Conservation (phyloP, 1,140 invertebrate genomes). For the Zaprionus kolodkinae region DNA sequence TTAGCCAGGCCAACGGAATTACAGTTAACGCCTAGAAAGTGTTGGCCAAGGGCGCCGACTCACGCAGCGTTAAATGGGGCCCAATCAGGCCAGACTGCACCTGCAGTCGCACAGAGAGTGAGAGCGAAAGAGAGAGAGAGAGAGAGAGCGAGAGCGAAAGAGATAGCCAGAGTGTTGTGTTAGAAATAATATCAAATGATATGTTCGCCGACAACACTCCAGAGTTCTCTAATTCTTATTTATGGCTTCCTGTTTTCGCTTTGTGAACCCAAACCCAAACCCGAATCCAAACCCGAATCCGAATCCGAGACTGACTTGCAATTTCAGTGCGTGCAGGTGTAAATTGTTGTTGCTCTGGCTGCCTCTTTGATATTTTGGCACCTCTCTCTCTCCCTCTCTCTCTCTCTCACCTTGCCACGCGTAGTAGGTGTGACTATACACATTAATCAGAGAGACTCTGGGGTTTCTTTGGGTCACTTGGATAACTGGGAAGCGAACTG, state of each 20-base stretch:
- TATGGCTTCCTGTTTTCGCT: slow-evolving; percentile 66
- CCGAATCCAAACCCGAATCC: neutral
- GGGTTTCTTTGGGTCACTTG: slow-evolving; percentile 64
- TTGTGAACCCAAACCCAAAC: slow-evolving; percentile 8
- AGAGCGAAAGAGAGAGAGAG: neutral
- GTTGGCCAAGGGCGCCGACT: slow-evolving; percentile 63
- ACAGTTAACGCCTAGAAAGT: slow-evolving; percentile 77
- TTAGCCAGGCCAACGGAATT: slow-evolving; percentile 61
- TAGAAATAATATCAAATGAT: slow-evolving; percentile 80
- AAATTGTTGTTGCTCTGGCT: slow-evolving; percentile 53
- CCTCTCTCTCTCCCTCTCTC: neutral
- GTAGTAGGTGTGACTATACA: slow-evolving; percentile 72
- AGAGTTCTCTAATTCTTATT: slow-evolving; percentile 76
- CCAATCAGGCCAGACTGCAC: slow-evolving; percentile 69
- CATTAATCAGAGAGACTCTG: slow-evolving; percentile 65
- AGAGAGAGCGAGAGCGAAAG: neutral
- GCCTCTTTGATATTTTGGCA: slow-evolving; percentile 25
- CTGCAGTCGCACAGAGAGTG: slow-evolving; percentile 46
- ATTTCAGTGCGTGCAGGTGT: slow-evolving; percentile 72
- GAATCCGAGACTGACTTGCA: slow-evolving; percentile 64
- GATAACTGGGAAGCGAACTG: slow-evolving; percentile 11
- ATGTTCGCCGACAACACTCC: slow-evolving; percentile 52
- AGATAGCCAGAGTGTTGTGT: slow-evolving; percentile 32
- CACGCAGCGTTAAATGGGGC: slow-evolving; percentile 77
- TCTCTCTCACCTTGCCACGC: slow-evolving; percentile 10